Conservation (phyloP, 2,797 vertebrate species). For the Tangara arthus region DNA sequence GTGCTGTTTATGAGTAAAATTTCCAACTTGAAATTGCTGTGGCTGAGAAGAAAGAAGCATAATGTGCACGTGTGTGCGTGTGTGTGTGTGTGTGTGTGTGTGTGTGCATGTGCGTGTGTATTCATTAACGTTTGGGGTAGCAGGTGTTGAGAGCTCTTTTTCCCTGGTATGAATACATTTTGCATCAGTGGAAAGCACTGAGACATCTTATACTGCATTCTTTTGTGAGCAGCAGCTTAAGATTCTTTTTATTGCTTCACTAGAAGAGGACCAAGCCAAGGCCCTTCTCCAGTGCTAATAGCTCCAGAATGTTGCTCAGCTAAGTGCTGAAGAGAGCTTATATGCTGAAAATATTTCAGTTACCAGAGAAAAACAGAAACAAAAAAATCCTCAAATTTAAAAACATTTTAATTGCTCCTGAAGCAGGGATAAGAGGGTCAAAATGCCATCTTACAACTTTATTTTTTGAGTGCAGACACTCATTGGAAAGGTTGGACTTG, state of each 20-base stretch:
- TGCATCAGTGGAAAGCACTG: neutral
- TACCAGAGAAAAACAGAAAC: neutral
- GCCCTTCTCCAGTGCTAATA: neutral
- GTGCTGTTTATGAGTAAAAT: neutral
- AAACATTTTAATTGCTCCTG: neutral
- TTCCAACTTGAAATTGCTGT: neutral
- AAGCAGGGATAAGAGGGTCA: neutral
- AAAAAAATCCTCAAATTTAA: neutral
- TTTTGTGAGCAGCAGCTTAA: neutral
- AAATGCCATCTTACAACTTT: neutral
- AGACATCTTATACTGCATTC: neutral
- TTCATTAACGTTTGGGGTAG: conserved; percentile 18
- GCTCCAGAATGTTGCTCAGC: neutral
- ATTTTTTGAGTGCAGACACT: neutral
- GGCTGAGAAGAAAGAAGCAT: neutral
- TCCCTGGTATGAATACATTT: neutral
- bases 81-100: neutral
- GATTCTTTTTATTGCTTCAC: neutral
- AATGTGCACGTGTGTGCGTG: neutral
- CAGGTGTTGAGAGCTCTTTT: conserved; percentile 41
- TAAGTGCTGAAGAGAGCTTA: neutral
- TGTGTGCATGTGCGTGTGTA: neutral
- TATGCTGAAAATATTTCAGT: neutral
- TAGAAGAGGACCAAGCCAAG: conserved; percentile 5
- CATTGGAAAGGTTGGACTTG: neutral